Evolutionary conservation across 2,888 invertebrate genomes (phyloP).

Genomic region (Artemia sinica): DNA sequence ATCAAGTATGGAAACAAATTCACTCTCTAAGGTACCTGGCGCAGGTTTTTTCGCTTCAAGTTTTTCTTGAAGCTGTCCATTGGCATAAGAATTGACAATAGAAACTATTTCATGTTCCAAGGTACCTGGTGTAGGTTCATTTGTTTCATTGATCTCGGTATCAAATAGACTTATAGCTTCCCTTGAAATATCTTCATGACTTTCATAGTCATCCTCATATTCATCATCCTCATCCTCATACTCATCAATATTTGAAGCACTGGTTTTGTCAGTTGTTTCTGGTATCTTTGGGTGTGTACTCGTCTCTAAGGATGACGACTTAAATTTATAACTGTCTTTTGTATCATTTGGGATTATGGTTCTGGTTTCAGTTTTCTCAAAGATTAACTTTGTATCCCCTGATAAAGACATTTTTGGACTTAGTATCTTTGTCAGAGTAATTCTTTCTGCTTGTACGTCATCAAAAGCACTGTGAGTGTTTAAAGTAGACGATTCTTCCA

Average conservation of each 20-base stretch:
- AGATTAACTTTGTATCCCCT: no score
- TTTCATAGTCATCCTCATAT: background rate
- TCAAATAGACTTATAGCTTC: background rate
- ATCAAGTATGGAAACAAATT: no score
- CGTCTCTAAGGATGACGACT: background rate
- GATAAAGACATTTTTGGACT: background rate
- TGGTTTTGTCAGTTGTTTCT: no score
- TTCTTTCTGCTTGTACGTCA: conserved; percentile 9
- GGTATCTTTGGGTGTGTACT: no score
- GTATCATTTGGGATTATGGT: conserved; percentile 6
- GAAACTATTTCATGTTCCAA: background rate
- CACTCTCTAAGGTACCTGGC: no score
- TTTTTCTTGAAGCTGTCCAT: no score
- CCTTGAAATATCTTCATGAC: background rate
- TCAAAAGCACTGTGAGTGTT: background rate
- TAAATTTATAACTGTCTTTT: background rate
- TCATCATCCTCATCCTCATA: background rate
- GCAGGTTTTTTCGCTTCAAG: no score
- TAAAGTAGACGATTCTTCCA: background rate
- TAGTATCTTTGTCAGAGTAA: conserved; percentile 1
- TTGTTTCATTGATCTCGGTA: background rate
- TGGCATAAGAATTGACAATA: no score
- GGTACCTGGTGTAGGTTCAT: background rate
- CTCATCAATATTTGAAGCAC: background rate
- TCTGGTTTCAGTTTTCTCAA: background rate